phyloP scores from a whole-genome alignment of 2,113 vertebrate species.

The Atlantisia rogersi region DNA sequence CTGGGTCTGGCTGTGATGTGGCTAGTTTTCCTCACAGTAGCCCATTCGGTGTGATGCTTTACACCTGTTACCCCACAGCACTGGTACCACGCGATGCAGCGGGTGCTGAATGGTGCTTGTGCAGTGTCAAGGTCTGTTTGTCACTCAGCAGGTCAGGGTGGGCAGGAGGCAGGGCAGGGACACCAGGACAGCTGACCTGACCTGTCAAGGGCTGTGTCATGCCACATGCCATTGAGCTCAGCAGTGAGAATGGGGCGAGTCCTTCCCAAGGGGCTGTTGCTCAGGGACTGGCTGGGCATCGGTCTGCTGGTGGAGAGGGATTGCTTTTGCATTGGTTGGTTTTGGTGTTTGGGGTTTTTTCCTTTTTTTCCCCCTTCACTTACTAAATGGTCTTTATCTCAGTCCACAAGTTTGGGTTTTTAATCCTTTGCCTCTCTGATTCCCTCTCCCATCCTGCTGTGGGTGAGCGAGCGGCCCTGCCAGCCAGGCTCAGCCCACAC shows the following conservation, averaged over 20 bases:
- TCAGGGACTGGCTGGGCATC: background rate
- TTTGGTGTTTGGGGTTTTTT: background rate
- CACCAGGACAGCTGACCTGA: background rate
- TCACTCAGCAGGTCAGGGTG: background rate
- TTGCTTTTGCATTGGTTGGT: background rate
- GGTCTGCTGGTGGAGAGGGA: background rate
- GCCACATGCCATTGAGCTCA: background rate
- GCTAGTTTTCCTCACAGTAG: background rate
- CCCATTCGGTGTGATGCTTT: background rate
- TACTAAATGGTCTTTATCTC: background rate
- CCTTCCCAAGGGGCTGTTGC: background rate
- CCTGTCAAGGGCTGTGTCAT: background rate
- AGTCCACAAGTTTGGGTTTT: no score
- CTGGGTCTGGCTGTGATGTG: background rate
- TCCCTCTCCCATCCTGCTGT: fast-evolving
- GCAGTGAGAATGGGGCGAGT: background rate
- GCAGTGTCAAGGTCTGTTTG: background rate
- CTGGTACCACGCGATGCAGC: background rate
- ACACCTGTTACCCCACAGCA: background rate
- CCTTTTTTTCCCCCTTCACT: background rate
- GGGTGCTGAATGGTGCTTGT: background rate
- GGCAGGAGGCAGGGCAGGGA: background rate
- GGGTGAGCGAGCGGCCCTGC: background rate
- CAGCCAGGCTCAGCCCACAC: background rate
- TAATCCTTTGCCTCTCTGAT: background rate